Conservation (phyloP, 2,113 vertebrate species). For the Argyrosomus japonicus region DNA sequence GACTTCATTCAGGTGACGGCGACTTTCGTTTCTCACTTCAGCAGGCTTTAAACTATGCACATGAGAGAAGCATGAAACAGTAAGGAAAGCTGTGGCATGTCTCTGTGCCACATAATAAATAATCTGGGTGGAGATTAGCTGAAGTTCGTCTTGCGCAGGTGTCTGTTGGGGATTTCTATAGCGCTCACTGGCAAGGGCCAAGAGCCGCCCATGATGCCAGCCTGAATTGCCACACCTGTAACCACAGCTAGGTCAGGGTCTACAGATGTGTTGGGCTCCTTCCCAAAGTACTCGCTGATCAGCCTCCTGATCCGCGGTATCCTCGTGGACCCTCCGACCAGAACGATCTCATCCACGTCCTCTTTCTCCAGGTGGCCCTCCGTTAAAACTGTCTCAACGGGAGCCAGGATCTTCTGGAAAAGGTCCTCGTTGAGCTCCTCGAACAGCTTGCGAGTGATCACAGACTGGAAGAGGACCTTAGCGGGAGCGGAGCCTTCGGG, state of each 20-base stretch:
- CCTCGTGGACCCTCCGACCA: conserved; percentile 96
- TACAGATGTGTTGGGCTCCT: conserved; percentile 95
- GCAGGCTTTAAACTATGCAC: conserved; percentile 23
- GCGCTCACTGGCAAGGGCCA: conserved; percentile 99
- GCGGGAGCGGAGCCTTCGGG: conserved; percentile 18
- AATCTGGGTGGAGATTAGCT: conserved; percentile 75
- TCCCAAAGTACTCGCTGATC: conserved; percentile 93
- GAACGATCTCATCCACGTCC: conserved; percentile 95
- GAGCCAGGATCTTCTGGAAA: conserved; percentile 95
- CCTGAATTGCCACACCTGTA: conserved; percentile 94
- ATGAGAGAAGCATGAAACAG: conserved; percentile 31
- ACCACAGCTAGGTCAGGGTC: conserved; percentile 97
- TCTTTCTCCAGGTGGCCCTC: conserved; percentile 89
- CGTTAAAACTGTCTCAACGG: conserved; percentile 89
- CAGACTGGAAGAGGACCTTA: conserved; percentile 84
- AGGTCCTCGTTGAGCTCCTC: conserved; percentile 93
- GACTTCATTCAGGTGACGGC: not conserved
- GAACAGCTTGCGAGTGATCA: conserved; percentile 89
- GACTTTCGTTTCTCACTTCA: conserved; percentile 2
- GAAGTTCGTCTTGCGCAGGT: conserved; percentile 96
- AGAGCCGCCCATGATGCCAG: conserved; percentile 95
- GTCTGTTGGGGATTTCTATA: conserved; percentile 95
- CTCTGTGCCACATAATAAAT: not conserved
- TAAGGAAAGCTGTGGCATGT: not conserved
- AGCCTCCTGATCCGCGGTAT: conserved; percentile 93